Evolutionary conservation across 2,888 invertebrate genomes (phyloP), one percentile per base, ranked within the genome.

Genomic region (Lapara coniferarum): DNA sequence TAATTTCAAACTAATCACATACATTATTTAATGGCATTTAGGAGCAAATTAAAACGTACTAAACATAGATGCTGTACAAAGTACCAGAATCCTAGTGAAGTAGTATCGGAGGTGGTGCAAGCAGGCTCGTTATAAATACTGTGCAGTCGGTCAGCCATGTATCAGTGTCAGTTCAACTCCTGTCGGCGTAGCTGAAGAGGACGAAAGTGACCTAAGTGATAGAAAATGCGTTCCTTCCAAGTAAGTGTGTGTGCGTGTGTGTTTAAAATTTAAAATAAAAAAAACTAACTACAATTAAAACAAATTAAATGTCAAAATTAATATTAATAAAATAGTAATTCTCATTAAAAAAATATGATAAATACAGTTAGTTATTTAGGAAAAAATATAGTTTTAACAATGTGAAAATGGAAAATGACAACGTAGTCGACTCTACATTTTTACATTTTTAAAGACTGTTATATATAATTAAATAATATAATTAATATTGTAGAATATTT

Each of bases 151-250:
- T 69, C 71, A 71, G 71, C 72, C 73, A 75, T 74, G 79, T 78
- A 84, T 71, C 88, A 91, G 91, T 89, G 89, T 90, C 89, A 94
- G 92, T 94, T 93, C 91, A 75, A 79, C 83, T 93, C 91, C 92
- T 92, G 92, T 91, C 91, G 82, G 86, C 83, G 71, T 44, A 70
- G 86, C 89, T 88, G 91, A 93, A 93, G 90, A 93, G 91, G 93
- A 91, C 85, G 92, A 90, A 92, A 94, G 93, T 93, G 92, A 90
- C 86, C 76, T 72, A 74, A 56, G 49, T 75, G 70, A 72, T 74
- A 75, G 71, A 90, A 84, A 83, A 94, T 94, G 94, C 89, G 86
- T 84, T 80, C 85, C 72, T 87, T 87, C 74, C 92, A 93, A 90
- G 94, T 94, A 90, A 93, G 94, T 91, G 73, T 13, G 76, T 73